These are phyloP conservation scores for Perodicticus potto DNA, from an alignment of 2,797 vertebrate genomes.

Conservation along the genomic window DNA sequence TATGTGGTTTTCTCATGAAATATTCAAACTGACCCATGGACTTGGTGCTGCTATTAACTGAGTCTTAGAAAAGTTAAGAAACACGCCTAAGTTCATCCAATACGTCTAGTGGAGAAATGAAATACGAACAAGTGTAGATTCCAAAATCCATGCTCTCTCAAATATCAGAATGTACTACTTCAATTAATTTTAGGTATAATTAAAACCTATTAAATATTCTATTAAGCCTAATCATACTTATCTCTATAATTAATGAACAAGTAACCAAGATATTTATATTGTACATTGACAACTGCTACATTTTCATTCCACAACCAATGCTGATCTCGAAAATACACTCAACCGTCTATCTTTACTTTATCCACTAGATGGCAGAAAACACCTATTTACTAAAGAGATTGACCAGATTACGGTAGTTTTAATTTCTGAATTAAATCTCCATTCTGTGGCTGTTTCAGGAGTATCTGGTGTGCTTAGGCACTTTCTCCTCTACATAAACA, in stretches of 20 bases:
- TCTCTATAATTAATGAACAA: neutral
- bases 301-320: neutral
- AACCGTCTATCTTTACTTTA: neutral
- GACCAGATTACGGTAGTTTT: fast-evolving
- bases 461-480: neutral
- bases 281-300: neutral
- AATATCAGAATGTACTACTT: neutral
- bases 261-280: neutral
- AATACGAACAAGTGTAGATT: neutral
- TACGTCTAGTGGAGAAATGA: neutral
- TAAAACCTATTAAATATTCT: neutral
- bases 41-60: neutral
- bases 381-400: constrained; percentile 5
- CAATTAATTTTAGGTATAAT: neutral
- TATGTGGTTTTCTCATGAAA: neutral
- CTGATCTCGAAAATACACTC: neutral
- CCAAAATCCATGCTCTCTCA: neutral
- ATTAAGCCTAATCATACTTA: neutral
- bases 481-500: neutral
- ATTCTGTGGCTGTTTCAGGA: neutral
- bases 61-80: neutral
- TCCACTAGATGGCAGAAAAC: constrained; percentile 79
- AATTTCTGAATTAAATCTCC: neutral
- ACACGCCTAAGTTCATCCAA: neutral
- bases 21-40: neutral